Evolutionary conservation across 2,113 vertebrate species (phyloP).

Genomic region (Gymnogyps californianus): DNA sequence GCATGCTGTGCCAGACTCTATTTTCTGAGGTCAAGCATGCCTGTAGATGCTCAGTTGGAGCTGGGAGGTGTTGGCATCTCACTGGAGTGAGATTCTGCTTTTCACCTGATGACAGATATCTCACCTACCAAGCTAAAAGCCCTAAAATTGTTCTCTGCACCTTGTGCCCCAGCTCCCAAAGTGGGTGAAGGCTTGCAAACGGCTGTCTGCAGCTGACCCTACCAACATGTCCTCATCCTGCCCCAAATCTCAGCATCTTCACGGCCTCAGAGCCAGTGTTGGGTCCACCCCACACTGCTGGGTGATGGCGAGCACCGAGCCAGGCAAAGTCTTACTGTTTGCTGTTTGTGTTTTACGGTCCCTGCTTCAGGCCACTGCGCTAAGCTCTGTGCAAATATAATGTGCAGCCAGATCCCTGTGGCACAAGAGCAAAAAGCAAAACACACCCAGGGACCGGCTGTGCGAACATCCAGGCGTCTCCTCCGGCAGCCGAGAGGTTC

Average conservation of each 20-base stretch:
- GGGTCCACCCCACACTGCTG: background rate
- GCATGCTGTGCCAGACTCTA: background rate
- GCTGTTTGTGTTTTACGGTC: background rate
- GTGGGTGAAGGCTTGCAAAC: background rate
- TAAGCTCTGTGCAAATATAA: background rate
- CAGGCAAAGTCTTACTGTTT: background rate
- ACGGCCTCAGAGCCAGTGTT: fast-evolving
- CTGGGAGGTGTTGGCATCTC: background rate
- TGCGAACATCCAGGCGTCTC: background rate
- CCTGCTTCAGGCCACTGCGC: background rate
- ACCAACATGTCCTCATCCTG: fast-evolving
- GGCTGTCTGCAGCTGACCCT: background rate
- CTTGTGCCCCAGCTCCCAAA: background rate
- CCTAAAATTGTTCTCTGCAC: background rate
- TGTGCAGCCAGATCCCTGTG: background rate
- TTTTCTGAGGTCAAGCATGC: background rate
- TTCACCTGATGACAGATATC: background rate
- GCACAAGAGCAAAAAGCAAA: background rate
- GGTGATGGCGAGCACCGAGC: fast-evolving
- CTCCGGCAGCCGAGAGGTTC: fast-evolving
- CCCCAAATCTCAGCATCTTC: background rate
- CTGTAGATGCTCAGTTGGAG: background rate
- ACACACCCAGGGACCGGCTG: background rate
- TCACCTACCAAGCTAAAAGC: background rate
- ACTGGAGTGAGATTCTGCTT: background rate